These are phyloP conservation scores for Idris sp. DNA, from an alignment of 1,140 invertebrate species.

Conservation along the genomic window DNA sequence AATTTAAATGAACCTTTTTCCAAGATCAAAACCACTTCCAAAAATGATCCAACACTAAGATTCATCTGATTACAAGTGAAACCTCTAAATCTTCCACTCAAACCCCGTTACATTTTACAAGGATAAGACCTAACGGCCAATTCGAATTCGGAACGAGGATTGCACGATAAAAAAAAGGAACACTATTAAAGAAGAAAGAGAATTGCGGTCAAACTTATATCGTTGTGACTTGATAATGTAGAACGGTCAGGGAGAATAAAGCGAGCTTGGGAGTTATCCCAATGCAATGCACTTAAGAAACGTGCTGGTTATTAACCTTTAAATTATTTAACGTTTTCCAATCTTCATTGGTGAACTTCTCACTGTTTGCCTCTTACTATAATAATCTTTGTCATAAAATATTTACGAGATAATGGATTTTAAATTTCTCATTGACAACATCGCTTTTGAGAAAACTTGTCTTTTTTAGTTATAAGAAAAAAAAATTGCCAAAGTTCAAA, in stretches of 20 bases:
- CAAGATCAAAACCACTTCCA: conserved; percentile 3
- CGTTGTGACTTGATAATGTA: conserved; percentile 41
- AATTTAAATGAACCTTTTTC: conserved; percentile 1
- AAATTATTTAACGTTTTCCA: conserved; percentile 61
- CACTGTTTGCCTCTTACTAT: conserved; percentile 17
- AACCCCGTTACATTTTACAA: conserved; percentile 15
- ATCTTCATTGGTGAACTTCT: conserved; percentile 35
- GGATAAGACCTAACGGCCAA: conserved; percentile 40
- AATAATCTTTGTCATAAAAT: conserved; percentile 36
- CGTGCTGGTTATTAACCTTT: conserved; percentile 52
- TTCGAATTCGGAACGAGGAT: conserved; percentile 46
- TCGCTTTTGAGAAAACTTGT: background rate
- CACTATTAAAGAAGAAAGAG: conserved; percentile 30
- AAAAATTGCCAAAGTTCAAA: too few relatives aligned
- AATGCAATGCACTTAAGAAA: conserved; percentile 51
- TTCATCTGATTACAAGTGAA: conserved; percentile 25
- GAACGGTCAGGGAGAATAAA: conserved; percentile 47
- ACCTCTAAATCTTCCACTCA: conserved; percentile 24
- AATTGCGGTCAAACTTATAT: conserved; percentile 48
- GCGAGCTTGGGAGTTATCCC: conserved; percentile 50
- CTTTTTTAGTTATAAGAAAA: too few relatives aligned
- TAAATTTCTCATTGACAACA: conserved; percentile 33
- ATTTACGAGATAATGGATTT: conserved; percentile 37
- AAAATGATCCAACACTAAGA: conserved; percentile 19
- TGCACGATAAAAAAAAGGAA: conserved; percentile 40